Base-by-base conservation (phyloP, 2,113 vertebrate genomes). In the Uropsilus gracilis region DNA sequence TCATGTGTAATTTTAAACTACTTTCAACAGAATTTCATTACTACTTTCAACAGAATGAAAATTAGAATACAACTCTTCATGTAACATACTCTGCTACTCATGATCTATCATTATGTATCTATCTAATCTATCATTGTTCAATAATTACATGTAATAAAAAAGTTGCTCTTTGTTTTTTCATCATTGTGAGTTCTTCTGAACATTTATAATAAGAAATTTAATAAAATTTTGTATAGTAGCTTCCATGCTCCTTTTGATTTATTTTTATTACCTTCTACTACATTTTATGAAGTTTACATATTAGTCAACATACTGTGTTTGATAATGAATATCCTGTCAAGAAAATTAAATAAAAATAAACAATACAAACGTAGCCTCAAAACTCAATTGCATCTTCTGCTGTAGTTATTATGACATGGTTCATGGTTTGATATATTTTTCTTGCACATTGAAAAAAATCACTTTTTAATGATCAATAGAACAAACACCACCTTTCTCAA, bases 281-380 rank as follows among this genome's bases (percentile, higher is more conserved):
- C 12, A 57, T 28, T 76, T 95, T 48, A 2, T 89, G 84, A 59
- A 32, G 14, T 77, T 90, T 89, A 55, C 37, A 81, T 37, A 42
- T 6, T 66, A 73, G 28, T 0, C 3, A 66, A 30, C 2, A 68
- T 68, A 50, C 61, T 88, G 59, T 71, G 5, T 72, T 82, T 94
- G 34, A 57, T 61, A 66, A 90, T 75, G 80, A 95, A 18, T 37
- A 81, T 90, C 91, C 18, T 93, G 59, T 88, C 26, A 14, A 90
- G 39, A 88, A 93, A 91, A 68, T 16, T 46, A 28, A 89, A 66
- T 76, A 64, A 34, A 16, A 89, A 20, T 1, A 91, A 88, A 63
- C 1, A 61, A 44, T 89, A 13, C 42, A 66, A 63, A 78, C 69
- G 18, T 8, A 78, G 6, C 63, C 48, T 61, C 4, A 57, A 82